Base-by-base conservation (phyloP, 92 coral and sea anemone species). In the Desmophyllum pertusum region DNA sequence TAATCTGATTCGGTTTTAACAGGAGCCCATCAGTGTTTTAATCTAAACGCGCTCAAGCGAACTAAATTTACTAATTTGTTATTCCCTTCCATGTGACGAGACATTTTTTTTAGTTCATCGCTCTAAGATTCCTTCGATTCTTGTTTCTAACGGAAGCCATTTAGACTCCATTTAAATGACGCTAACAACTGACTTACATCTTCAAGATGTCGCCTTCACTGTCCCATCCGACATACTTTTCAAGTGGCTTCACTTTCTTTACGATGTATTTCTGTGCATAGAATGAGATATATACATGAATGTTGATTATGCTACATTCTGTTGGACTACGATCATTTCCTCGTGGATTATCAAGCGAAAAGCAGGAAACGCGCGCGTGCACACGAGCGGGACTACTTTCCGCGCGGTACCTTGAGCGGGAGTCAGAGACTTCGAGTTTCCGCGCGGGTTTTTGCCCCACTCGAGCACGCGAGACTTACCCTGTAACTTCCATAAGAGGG, bases 191-290 rank as follows among this genome's bases (percentile, higher is more conserved):
- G 19, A 73, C 95, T 89, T 81, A 96, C 99, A 81, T 94, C 52
- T 96, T 89, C 57, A 96, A 85, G 39, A 92, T 86, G 35, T 88
- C 90, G 11, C 99, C 99, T 25, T 89, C 87, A 74, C 92, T 89
- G 68, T 85, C 87, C 98, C 98, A 94, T 76, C 98, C 95, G 10
- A 96, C 87, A 42, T 90, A 89, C 51, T 91, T 79, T 45, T 89
- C 99, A 50, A 96, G 80, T 18, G 99, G 99, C 85, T 96, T 96
- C 38, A 96, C 83, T 48, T 96, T 96, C 66, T 88, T 81, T 57
- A 90, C 94, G 62, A 96, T 95, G 87, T 96, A 96, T 81, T 93
- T 87, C 99, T 96, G 77, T 45, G 9, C 21, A 79, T 21, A 39
- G 31, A 38, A 48, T 1, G 6, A 38, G 15, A 76, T 0, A 5